Percentiles rank a stretch among this genome's conserved stretches.
Evolutionary conservation across 2,888 invertebrate species (phyloP).

Genomic region (Eilema depressum): DNA sequence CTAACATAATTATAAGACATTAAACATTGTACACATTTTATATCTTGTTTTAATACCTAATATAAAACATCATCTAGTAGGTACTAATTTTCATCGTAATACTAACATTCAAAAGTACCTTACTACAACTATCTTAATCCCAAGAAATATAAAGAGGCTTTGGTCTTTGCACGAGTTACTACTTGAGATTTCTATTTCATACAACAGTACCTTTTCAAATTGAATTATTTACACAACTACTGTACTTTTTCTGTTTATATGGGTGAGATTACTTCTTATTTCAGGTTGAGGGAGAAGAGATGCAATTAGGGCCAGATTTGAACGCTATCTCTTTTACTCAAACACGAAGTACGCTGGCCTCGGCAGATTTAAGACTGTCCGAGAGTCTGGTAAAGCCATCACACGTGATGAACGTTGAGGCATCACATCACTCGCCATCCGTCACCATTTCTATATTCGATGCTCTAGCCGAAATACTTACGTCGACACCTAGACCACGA

Average conservation of each 20-base stretch:
- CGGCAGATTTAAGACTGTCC: conserved; percentile 82
- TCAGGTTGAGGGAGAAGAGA: conserved; percentile 87
- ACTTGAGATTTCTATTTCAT: conserved; percentile 56
- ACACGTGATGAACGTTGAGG: conserved; percentile 85
- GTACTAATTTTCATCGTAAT: conserved; percentile 51
- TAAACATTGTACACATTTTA: conserved; percentile 70
- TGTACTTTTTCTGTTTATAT: conserved; percentile 77
- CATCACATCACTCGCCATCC: conserved; percentile 85
- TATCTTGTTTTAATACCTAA: conserved; percentile 73
- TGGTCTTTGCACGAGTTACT: conserved; percentile 80
- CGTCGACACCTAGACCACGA: conserved; percentile 82
- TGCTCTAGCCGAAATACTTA: conserved; percentile 87
- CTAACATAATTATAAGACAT: conserved; percentile 66
- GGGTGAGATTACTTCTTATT: conserved; percentile 86
- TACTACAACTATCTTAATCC: conserved; percentile 59
- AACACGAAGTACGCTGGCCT: conserved; percentile 81
- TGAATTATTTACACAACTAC: conserved; percentile 47
- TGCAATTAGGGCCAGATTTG: conserved; percentile 84
- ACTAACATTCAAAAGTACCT: conserved; percentile 52
- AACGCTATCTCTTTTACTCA: conserved; percentile 84
- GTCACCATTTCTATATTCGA: conserved; percentile 88
- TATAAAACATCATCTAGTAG: conserved; percentile 48
- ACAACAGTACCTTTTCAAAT: conserved; percentile 28
- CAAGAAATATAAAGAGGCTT: conserved; percentile 84
- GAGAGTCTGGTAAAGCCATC: conserved; percentile 81